These are phyloP conservation scores for Cephalophus harveyi DNA, from an alignment of 2,113 vertebrate genomes.

Conservation along the genomic window DNA sequence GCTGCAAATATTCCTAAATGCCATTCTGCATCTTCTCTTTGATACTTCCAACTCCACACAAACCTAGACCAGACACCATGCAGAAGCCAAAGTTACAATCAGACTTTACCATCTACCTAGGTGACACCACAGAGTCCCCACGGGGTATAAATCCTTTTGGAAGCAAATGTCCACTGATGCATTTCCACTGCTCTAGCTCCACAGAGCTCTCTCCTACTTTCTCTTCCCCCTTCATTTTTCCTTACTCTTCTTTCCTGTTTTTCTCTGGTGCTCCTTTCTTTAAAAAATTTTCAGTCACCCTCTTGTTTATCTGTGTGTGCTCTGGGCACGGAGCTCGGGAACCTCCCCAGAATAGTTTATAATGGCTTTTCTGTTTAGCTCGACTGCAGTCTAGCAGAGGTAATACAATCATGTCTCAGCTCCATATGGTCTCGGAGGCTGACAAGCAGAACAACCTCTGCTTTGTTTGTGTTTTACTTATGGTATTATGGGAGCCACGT, in stretches of 20 bases:
- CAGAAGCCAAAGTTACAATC: background rate
- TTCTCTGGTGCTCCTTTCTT: background rate
- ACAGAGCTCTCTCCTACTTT: background rate
- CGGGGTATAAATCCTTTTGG: background rate
- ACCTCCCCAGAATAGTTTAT: conserved; percentile 23
- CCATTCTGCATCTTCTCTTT: background rate
- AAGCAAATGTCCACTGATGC: background rate
- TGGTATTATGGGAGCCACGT: background rate
- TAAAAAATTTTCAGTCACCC: background rate
- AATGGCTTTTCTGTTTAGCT: conserved; percentile 62
- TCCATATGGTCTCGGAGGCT: conserved; percentile 65
- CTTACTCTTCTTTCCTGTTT: background rate
- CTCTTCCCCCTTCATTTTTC: background rate
- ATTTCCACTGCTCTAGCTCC: background rate
- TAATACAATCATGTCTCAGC: conserved; percentile 67
- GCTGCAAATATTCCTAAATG: background rate
- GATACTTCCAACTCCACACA: background rate
- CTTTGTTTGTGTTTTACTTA: conserved; percentile 47
- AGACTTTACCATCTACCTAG: background rate
- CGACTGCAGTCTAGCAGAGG: conserved; percentile 57
- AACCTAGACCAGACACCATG: background rate
- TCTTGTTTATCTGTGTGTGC: background rate
- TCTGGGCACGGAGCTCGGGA: conserved; percentile 33
- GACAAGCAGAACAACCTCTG: conserved; percentile 69
- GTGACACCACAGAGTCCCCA: background rate